These are phyloP conservation scores for Morone chrysops DNA, from an alignment of 2,113 vertebrate species.

Conservation along the genomic window DNA sequence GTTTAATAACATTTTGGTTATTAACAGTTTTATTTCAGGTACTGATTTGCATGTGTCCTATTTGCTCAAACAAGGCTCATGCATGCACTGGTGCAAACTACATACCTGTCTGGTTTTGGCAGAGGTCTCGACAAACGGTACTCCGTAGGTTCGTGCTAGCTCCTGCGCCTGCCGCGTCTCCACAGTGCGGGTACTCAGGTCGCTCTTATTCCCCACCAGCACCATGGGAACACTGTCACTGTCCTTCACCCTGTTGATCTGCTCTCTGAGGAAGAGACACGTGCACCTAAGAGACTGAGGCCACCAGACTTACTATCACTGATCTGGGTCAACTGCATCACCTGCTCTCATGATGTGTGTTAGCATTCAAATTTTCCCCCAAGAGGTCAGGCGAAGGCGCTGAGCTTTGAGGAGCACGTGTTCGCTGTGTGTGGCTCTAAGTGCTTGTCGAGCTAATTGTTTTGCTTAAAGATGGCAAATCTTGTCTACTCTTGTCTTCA, in stretches of 20 bases:
- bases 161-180: constrained; percentile 87
- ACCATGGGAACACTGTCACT: constrained; percentile 91
- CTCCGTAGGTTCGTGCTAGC: constrained; percentile 86
- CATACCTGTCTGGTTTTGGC: constrained; percentile 90
- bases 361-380: too few relatives aligned
- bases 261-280: constrained; percentile 80
- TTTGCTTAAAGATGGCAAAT: neutral
- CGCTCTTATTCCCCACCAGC: constrained; percentile 89
- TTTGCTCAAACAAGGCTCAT: neutral
- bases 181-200: constrained; percentile 86
- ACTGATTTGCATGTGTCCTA: neutral
- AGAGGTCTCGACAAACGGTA: constrained; percentile 90
- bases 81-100: neutral
- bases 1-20: neutral
- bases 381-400: too few relatives aligned
- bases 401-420: too few relatives aligned
- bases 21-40: neutral
- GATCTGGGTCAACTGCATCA: too few relatives aligned
- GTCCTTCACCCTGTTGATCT: constrained; percentile 91
- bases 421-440: too few relatives aligned
- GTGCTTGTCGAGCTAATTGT: neutral
- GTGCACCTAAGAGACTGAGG: too few relatives aligned
- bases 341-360: too few relatives aligned
- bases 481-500: neutral
- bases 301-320: too few relatives aligned